These are phyloP conservation scores for Apis laboriosa DNA, from an alignment of 1,140 invertebrate genomes.

Conservation along the genomic window DNA sequence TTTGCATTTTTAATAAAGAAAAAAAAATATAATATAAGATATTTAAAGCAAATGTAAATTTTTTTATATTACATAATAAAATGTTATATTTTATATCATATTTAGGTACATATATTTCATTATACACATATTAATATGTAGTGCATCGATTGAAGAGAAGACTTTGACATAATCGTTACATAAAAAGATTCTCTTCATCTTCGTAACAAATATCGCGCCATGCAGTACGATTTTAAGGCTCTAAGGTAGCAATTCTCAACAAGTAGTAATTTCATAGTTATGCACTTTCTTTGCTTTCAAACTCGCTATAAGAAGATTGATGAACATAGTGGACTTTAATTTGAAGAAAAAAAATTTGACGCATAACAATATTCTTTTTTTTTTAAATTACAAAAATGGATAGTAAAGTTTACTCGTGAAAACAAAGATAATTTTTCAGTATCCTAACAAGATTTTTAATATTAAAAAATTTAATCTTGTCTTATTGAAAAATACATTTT, in stretches of 20 bases:
- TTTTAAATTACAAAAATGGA: background rate
- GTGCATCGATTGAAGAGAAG: conserved; percentile 34
- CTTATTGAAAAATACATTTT: too few relatives aligned
- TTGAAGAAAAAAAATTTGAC: background rate
- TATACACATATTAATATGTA: background rate
- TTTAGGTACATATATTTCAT: background rate
- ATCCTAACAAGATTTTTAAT: too few relatives aligned
- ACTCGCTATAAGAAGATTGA: background rate
- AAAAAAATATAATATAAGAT: too few relatives aligned
- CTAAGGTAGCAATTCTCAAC: conserved; percentile 47
- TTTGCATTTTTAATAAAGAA: too few relatives aligned
- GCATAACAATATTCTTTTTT: too few relatives aligned
- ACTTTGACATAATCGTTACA: conserved; percentile 55
- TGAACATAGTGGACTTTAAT: background rate
- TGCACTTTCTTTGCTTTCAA: conserved; percentile 65
- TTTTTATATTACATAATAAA: too few relatives aligned
- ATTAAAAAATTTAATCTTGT: too few relatives aligned
- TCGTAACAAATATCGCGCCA: conserved; percentile 1
- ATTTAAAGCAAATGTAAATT: too few relatives aligned
- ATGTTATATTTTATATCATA: background rate
- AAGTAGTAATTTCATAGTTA: conserved; percentile 61
- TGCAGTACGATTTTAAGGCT: conserved; percentile 50
- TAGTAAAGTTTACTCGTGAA: background rate
- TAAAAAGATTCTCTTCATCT: conserved; percentile 60
- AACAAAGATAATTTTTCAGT: too few relatives aligned